Percentiles rank a stretch among this genome's conserved stretches.
Evolutionary conservation across 2,888 invertebrate genomes (phyloP).

Genomic region (Acanthosepion lycidas): DNA sequence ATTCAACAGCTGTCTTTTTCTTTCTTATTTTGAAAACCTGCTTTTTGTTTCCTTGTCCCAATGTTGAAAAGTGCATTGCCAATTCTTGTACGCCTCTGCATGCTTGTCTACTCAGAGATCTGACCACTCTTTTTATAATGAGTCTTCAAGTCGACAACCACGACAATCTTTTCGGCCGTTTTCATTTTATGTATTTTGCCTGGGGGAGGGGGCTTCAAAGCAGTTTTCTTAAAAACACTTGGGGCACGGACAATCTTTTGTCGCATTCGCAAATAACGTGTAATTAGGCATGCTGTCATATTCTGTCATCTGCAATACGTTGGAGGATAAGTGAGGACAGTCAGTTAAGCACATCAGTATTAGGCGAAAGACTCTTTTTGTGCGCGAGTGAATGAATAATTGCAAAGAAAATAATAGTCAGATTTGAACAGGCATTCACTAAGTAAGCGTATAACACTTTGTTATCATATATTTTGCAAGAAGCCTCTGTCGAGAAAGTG

Average conservation of each 20-base stretch:
- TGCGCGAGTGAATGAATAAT: not conserved
- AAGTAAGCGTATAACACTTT: too few species aligned
- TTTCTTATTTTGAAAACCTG: too few species aligned
- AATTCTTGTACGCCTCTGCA: not conserved
- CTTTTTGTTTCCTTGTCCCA: too few species aligned
- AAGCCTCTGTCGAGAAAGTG: too few species aligned
- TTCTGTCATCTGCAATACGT: not conserved
- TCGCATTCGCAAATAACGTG: not conserved
- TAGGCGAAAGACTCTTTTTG: too few species aligned
- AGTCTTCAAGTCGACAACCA: not conserved
- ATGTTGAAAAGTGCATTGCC: not conserved
- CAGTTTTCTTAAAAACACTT: not conserved
- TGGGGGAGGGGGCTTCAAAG: not conserved
- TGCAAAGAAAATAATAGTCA: not conserved
- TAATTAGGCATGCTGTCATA: not conserved
- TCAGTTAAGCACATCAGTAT: not conserved
- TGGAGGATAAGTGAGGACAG: not conserved
- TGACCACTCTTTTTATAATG: not conserved
- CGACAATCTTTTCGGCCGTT: not conserved
- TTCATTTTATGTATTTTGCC: not conserved
- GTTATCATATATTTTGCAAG: too few species aligned
- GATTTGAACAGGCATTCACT: not conserved
- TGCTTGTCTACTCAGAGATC: not conserved
- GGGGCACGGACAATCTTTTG: not conserved
- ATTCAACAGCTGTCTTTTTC: too few species aligned